Percentiles rank a stretch among this genome's conserved stretches.
Evolutionary conservation across 1,140 invertebrate species (phyloP).

Genomic region (Tetragonula clypearis): DNA sequence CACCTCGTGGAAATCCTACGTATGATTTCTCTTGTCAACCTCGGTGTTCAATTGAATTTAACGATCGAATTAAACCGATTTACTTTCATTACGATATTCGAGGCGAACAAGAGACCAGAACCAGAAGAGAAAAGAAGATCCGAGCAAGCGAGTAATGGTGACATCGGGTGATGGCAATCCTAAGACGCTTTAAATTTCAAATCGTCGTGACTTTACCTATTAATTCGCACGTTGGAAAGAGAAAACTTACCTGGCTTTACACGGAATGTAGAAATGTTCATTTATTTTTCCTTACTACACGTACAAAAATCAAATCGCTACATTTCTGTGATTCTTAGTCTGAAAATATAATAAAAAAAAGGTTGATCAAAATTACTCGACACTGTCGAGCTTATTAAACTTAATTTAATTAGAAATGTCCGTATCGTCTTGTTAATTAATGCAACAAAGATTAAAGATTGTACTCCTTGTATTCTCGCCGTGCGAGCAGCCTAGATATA

Average conservation of each 20-base stretch:
- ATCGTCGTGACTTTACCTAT: not conserved
- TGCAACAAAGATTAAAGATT: not conserved
- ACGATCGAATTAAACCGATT: conserved; percentile 45
- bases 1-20: not conserved
- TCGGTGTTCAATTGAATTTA: conserved; percentile 45
- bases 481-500: too few species aligned
- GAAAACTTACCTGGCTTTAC: not conserved
- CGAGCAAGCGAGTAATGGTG: not conserved
- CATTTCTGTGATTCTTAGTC: not conserved
- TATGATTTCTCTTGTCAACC: not conserved
- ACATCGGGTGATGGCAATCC: not conserved
- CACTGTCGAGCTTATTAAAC: not conserved
- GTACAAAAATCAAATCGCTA: not conserved
- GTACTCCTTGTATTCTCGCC: not conserved
- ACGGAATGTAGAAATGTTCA: not conserved
- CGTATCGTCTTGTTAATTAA: not conserved
- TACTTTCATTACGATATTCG: conserved; percentile 41
- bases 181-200: conserved; percentile 5
- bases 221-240: not conserved
- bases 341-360: not conserved
- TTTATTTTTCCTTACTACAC: not conserved
- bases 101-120: not conserved
- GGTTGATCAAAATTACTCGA: not conserved
- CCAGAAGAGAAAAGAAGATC: conserved; percentile 2
- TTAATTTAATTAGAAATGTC: too few species aligned